phyloP scores from a whole-genome alignment of 2,888 invertebrate genomes.

The Acleris emargana region DNA sequence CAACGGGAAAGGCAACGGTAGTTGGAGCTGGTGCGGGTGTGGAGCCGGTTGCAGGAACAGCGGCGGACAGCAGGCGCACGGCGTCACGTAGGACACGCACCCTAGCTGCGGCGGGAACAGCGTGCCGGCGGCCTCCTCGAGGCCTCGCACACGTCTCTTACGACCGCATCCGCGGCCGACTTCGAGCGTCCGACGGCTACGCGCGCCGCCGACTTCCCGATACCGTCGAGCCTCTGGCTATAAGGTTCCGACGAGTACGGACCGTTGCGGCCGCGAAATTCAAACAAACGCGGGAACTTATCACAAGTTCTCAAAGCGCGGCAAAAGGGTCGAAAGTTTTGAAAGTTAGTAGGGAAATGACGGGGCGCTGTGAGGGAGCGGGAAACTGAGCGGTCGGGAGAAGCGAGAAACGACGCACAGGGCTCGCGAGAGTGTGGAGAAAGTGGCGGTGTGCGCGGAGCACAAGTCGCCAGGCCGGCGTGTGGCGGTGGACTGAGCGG shows the following conservation, averaged over 20 bases:
- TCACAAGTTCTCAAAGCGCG: slow-evolving; percentile 58
- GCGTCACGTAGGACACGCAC: slow-evolving; percentile 82
- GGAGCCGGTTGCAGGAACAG: slow-evolving; percentile 76
- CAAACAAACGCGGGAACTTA: slow-evolving; percentile 60
- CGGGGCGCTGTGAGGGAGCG: slow-evolving; percentile 68
- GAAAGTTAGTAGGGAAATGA: slow-evolving; percentile 55
- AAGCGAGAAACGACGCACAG: slow-evolving; percentile 79
- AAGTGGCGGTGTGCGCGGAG: slow-evolving; percentile 80
- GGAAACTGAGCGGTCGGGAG: slow-evolving; percentile 76
- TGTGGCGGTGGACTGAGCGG: slow-evolving; percentile 72
- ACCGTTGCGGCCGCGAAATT: slow-evolving; percentile 44
- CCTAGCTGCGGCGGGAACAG: slow-evolving; percentile 83
- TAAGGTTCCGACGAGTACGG: slow-evolving; percentile 30
- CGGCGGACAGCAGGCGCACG: slow-evolving; percentile 80
- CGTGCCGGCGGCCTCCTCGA: slow-evolving; percentile 83
- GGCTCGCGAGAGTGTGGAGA: slow-evolving; percentile 81
- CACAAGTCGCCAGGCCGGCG: slow-evolving; percentile 76
- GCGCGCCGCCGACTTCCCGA: slow-evolving; percentile 66
- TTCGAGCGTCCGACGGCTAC: slow-evolving; percentile 71
- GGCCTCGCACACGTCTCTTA: slow-evolving; percentile 79
- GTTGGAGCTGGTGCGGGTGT: slow-evolving; percentile 71
- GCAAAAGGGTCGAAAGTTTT: slow-evolving; percentile 58
- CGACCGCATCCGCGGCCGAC: slow-evolving; percentile 81
- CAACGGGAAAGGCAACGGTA: slow-evolving; percentile 76
- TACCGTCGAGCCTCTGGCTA: slow-evolving; percentile 40